These are phyloP conservation scores for Beaufortia kweichowensis DNA, from an alignment of 2,113 vertebrate species.

Conservation along the genomic window DNA sequence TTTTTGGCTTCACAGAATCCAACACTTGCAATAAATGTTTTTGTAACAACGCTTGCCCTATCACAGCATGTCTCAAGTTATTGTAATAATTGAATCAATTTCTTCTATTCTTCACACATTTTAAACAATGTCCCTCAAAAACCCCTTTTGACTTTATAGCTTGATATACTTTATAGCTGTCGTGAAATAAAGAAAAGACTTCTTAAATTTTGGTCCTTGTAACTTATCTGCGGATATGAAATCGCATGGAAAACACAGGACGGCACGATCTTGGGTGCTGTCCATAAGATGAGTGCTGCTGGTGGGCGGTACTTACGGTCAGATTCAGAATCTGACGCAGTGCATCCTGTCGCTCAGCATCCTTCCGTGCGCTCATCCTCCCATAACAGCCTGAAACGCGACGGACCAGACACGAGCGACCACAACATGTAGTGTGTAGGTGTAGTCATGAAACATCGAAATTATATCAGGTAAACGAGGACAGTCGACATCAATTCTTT, in stretches of 20 bases:
- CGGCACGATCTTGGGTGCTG: neutral
- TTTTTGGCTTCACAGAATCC: no score
- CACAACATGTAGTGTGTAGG: neutral
- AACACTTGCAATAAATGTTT: no score
- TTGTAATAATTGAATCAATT: no score
- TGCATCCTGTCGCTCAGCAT: conserved; percentile 41
- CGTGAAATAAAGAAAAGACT: neutral
- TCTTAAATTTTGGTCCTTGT: neutral
- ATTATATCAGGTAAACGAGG: conserved; percentile 18
- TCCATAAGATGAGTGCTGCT: conserved; percentile 15
- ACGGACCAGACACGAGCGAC: neutral
- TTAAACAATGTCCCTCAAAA: no score
- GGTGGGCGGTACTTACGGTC: conserved; percentile 39
- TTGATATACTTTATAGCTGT: no score
- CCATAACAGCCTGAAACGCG: conserved; percentile 8
- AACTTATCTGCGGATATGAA: neutral
- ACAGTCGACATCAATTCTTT: neutral
- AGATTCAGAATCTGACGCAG: conserved; percentile 23
- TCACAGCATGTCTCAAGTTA: no score
- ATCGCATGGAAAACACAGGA: neutral
- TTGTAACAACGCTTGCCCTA: no score
- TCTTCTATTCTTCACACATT: no score
- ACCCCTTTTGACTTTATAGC: no score
- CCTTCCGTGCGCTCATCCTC: conserved; percentile 41
- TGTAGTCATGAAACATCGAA: neutral